phyloP scores from a whole-genome alignment of 2,113 vertebrate species.

The Eublepharis macularius region DNA sequence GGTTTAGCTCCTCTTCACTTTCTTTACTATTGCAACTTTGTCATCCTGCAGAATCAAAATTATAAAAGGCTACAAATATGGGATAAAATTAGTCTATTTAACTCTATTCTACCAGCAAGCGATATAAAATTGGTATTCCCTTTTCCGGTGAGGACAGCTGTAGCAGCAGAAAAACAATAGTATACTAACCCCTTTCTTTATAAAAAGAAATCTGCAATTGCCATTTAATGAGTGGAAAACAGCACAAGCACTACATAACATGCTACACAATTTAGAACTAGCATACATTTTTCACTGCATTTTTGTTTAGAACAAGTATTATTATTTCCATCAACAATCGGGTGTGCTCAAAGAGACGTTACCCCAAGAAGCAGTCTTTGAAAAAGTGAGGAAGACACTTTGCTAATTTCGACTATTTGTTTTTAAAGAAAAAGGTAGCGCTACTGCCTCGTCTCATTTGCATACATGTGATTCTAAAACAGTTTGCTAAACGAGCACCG shows the following conservation, averaged over 20 bases:
- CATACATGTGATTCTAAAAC: not conserved
- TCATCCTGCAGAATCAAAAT: not conserved
- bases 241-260: not conserved
- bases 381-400: not conserved
- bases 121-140: no score
- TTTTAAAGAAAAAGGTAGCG: not conserved
- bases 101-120: not conserved
- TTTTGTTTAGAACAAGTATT: not conserved
- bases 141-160: no score
- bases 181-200: not conserved
- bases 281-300: not conserved
- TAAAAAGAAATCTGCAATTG: not conserved
- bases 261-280: not conserved
- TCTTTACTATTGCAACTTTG: not conserved
- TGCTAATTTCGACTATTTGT: not conserved
- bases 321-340: not conserved
- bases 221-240: not conserved
- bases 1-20: no score
- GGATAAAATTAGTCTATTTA: not conserved
- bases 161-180: not conserved
- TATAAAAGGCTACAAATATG: not conserved
- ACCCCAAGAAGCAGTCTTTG: not conserved
- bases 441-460: not conserved
- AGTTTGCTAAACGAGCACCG: not conserved
- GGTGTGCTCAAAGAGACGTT: not conserved